Evolutionary conservation across 35 echinoderm and acorn worm species (phyloP).

Genomic region (Anneissia japonica): DNA sequence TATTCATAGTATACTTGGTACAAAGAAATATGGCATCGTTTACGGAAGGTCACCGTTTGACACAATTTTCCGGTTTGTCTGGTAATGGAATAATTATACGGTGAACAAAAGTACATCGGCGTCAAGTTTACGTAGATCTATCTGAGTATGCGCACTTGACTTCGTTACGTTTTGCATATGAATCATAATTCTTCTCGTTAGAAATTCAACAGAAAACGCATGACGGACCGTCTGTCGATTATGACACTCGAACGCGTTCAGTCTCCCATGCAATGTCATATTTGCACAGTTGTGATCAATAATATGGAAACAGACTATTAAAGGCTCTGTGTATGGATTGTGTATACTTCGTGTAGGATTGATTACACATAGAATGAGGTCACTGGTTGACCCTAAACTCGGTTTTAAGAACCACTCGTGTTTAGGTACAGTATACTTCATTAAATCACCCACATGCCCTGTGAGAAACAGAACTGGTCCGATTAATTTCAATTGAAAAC

Average conservation of each 20-base stretch:
- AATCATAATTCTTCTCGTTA: background rate
- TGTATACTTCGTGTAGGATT: background rate
- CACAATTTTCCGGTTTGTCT: background rate
- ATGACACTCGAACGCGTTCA: background rate
- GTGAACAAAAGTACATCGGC: no score
- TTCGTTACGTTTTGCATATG: background rate
- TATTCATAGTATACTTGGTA: background rate
- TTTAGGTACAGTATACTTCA: background rate
- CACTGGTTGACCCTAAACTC: background rate
- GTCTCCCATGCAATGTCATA: background rate
- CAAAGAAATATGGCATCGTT: background rate
- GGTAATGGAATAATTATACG: background rate
- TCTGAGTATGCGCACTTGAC: background rate
- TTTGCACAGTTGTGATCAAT: background rate
- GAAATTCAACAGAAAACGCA: background rate
- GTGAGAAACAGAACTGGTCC: background rate
- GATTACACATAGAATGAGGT: background rate
- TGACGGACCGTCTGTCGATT: background rate
- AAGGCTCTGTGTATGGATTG: background rate
- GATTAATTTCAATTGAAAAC: background rate
- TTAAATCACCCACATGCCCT: background rate
- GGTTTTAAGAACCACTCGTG: background rate
- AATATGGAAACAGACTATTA: background rate
- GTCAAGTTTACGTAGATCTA: background rate
- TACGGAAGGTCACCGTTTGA: background rate